Evolutionary conservation across 2,113 vertebrate genomes (phyloP), one percentile per base, ranked within the genome.

Genomic region (Serinus canaria): DNA sequence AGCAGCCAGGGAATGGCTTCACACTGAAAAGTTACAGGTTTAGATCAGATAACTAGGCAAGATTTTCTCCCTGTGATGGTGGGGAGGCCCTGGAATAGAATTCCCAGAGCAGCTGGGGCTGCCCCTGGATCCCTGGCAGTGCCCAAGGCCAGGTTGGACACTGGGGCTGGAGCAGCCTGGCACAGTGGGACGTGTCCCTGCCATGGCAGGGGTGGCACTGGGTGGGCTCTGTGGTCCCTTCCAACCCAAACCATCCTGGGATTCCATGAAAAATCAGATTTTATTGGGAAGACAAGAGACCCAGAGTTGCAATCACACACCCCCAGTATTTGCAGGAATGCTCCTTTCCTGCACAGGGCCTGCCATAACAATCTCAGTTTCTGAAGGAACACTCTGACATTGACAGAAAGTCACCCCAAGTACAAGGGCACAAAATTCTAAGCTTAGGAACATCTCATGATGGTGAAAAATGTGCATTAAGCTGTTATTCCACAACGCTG

Each of bases 191-290:
- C 50, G 43, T 22, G 76, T 44, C 59, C 59, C 50, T 58, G 76
- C 50, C 59, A 50, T 5, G 22, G 43, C 58, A 22, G 41, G 24
- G n/a, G 3, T 30, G 47, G 24, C 0, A 14, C 3, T 16, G 35
- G 35, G 1, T 19, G 59, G 0, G 2, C 1, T 44, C 30, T 59
- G 0, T 52, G 12, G 33, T 0, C 33, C 19, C 3, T 39, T n/a
- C 69, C 28, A n/a, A 28, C 44, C 15, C 62, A 53, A 59, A 28
- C 46, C 46, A n/a, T 6, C 2, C 39, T 22, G 7, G 2, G 28
- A 55, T 27, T 53, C 24, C 21, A 15, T 6, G 41, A 62, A 31
- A 78, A 68, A 35, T 22, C 23, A 47, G 6, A 27, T 44, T 83
- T 77, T 43, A 23, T n/a, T 10, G 33, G 52, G 44, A 66, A 72